Evolutionary conservation across 2,113 vertebrate species (phyloP).

Genomic region (Archocentrus centrarchus): DNA sequence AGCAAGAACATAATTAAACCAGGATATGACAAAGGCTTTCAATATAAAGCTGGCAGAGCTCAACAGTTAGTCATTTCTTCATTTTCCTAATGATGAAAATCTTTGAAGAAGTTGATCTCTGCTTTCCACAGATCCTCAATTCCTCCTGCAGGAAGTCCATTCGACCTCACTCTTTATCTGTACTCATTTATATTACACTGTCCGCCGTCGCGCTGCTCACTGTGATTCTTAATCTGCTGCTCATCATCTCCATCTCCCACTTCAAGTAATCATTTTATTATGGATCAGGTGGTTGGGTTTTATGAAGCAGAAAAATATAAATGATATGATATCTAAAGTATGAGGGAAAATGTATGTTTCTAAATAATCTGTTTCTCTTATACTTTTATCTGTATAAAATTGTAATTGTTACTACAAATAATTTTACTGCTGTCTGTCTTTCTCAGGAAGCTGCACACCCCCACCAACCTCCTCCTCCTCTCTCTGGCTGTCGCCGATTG

Average conservation of each 20-base stretch:
- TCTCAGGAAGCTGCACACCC: slow-evolving; percentile 72
- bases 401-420: not conserved
- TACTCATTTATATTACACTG: not conserved
- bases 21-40: not conserved
- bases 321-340: too few relatives aligned
- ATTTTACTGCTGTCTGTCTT: not conserved
- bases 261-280: not conserved
- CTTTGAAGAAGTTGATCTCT: not conserved
- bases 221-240: not conserved
- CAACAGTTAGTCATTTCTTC: not conserved
- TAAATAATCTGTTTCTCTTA: too few relatives aligned
- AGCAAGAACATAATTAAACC: not conserved
- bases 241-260: not conserved
- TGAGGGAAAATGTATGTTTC: too few relatives aligned
- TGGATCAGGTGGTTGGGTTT: too few relatives aligned
- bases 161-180: not conserved
- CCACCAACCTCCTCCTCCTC: slow-evolving; percentile 69
- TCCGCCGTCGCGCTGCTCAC: not conserved
- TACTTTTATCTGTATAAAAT: too few relatives aligned
- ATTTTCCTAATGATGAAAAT: too few relatives aligned
- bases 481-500: slow-evolving; percentile 42
- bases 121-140: not conserved
- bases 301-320: too few relatives aligned
- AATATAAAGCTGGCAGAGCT: not conserved
- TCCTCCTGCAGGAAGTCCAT: not conserved